phyloP scores from a whole-genome alignment of 2,888 invertebrate species.

The Rhogogaster chlorosoma region DNA sequence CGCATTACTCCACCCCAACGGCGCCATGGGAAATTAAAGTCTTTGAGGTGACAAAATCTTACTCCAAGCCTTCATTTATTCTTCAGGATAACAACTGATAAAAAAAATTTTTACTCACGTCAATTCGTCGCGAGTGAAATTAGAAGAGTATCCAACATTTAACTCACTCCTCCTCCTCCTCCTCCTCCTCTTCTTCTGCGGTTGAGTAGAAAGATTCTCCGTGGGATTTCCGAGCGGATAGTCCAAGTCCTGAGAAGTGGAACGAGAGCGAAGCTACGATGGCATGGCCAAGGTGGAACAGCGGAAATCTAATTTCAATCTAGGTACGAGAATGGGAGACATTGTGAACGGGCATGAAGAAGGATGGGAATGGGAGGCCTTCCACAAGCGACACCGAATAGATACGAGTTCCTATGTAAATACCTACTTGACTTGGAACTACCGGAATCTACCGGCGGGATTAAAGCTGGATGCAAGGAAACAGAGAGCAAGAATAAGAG shows the following conservation, averaged over 20 bases:
- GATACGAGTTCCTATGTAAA: slow-evolving; percentile 54
- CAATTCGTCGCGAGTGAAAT: not conserved
- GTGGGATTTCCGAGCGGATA: slow-evolving; percentile 2
- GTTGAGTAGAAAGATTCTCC: slow-evolving; percentile 1
- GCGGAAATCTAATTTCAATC: slow-evolving; percentile 51
- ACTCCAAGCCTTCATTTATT: not conserved
- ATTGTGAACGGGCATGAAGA: slow-evolving; percentile 44
- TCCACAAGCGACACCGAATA: slow-evolving; percentile 50
- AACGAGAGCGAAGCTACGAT: not conserved
- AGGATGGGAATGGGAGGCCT: slow-evolving; percentile 14
- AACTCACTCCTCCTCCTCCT: not conserved
- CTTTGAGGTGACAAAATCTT: not conserved
- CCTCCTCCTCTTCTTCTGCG: not conserved
- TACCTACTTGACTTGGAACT: slow-evolving; percentile 51
- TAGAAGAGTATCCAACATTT: too few relatives aligned
- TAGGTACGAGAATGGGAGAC: slow-evolving; percentile 33
- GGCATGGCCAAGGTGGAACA: slow-evolving; percentile 45
- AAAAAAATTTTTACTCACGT: not conserved
- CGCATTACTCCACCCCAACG: not conserved
- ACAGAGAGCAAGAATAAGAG: not conserved
- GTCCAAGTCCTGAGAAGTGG: not conserved
- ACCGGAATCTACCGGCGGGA: slow-evolving; percentile 27
- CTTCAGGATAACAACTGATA: not conserved
- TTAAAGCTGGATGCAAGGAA: slow-evolving; percentile 24
- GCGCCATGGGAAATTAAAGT: slow-evolving; percentile 3